A percentile compares a stretch with the other conserved stretches of the same genome.
phyloP scores from a whole-genome alignment of 1,140 invertebrate genomes.

The Tetranychus cinnabarinus region DNA sequence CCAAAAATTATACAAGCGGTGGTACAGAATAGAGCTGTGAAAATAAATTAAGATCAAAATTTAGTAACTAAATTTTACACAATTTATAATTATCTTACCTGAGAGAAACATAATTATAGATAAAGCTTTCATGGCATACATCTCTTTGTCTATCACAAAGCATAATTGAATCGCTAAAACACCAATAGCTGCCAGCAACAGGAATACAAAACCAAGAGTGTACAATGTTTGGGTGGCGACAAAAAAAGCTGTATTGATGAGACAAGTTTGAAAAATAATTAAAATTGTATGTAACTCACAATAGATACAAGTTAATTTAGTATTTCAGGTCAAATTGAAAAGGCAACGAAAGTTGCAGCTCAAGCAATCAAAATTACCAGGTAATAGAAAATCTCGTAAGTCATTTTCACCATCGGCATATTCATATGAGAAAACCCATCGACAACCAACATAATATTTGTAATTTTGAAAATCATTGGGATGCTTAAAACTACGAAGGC shows the following conservation, averaged over 20 bases:
- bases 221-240: constrained; percentile 78
- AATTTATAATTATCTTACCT: constrained; percentile 23
- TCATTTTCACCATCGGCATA: constrained; percentile 40
- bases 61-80: constrained; percentile 9
- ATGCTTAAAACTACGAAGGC: constrained; percentile 44
- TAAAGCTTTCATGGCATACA: constrained; percentile 34
- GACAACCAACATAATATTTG: constrained; percentile 34
- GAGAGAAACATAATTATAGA: constrained; percentile 42
- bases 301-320: too few species aligned
- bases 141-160: constrained; percentile 24
- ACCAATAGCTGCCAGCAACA: constrained; percentile 38
- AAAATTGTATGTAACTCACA: too few species aligned
- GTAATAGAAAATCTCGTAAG: constrained; percentile 18
- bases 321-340: too few species aligned
- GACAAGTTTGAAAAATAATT: not conserved
- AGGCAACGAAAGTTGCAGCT: too few species aligned
- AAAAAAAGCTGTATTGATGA: constrained; percentile 55
- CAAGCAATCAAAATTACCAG: constrained; percentile 9
- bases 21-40: constrained; percentile 42
- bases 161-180: constrained; percentile 45
- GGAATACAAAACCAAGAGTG: constrained; percentile 52
- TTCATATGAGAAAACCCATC: constrained; percentile 82
- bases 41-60: constrained; percentile 1
- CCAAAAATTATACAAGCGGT: constrained; percentile 79
- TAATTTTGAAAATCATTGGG: constrained; percentile 12